A percentile compares a stretch with the other conserved stretches of the same genome.
Conservation (phyloP, 2,888 invertebrate species). For the Drosophila phalerata region DNA sequence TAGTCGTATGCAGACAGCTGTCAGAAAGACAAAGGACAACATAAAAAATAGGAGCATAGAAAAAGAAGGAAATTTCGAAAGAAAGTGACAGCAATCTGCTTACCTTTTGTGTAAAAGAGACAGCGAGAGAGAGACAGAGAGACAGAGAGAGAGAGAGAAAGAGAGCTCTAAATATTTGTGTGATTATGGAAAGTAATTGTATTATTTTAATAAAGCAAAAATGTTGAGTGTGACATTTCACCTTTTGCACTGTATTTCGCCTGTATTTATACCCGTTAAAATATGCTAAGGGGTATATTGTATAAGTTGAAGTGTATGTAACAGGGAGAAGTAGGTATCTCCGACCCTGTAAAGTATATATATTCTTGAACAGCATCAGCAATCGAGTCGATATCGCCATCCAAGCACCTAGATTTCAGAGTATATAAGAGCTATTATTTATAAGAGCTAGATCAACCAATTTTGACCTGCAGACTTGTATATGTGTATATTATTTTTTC, state of each 20-base stretch:
- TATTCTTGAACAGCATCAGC: too few species aligned
- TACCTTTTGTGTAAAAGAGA: conserved; percentile 5
- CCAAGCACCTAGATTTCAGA: too few species aligned
- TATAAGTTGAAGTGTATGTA: too few species aligned
- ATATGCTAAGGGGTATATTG: not conserved
- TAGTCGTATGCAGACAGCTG: conserved; percentile 58
- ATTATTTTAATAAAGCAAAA: conserved; percentile 77
- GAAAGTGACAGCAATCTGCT: conserved; percentile 9
- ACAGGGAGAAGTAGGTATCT: too few species aligned
- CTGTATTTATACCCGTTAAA: not conserved
- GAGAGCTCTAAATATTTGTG: conserved; percentile 25
- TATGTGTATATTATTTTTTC: too few species aligned
- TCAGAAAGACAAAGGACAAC: conserved; percentile 42
- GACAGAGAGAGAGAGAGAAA: not conserved
- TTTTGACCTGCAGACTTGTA: too few species aligned
- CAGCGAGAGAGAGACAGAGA: too few species aligned
- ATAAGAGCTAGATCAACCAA: too few species aligned
- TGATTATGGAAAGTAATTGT: conserved; percentile 58
- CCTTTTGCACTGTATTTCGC: conserved; percentile 40
- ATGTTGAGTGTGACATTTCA: conserved; percentile 74
- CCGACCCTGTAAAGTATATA: too few species aligned
- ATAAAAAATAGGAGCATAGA: not conserved
- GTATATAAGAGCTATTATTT: too few species aligned
- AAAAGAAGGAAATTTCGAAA: not conserved
- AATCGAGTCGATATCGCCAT: too few species aligned